A percentile compares a stretch with the other conserved stretches of the same genome.
These are phyloP conservation scores for Plebejus anna DNA, from an alignment of 2,888 invertebrate genomes.

Conservation along the genomic window DNA sequence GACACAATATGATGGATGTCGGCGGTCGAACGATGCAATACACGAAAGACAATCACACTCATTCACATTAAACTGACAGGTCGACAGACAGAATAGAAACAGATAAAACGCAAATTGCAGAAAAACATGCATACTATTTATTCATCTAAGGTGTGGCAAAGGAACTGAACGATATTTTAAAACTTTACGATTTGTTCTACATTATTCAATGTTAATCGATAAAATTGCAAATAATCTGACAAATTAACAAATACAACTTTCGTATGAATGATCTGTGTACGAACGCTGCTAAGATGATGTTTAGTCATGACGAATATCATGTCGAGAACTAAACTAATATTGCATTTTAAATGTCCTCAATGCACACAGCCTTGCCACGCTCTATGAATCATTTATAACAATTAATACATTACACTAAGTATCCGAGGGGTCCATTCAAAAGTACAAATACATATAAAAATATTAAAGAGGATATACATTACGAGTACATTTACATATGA, in stretches of 20 bases:
- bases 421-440: constrained; percentile 75
- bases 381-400: constrained; percentile 72
- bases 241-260: constrained; percentile 60
- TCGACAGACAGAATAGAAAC: constrained; percentile 55
- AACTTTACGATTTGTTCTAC: constrained; percentile 49
- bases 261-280: constrained; percentile 69
- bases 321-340: constrained; percentile 74
- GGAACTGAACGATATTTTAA: constrained; percentile 68
- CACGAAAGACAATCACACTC: constrained; percentile 49
- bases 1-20: constrained; percentile 61
- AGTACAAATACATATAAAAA: constrained; percentile 74
- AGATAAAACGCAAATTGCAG: constrained; percentile 50
- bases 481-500: constrained; percentile 68
- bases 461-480: constrained; percentile 72
- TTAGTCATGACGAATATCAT: constrained; percentile 66
- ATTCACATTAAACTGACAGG: constrained; percentile 42
- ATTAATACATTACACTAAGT: constrained; percentile 75
- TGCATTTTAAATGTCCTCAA: constrained; percentile 80
- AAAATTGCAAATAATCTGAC: constrained; percentile 55
- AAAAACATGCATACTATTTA: constrained; percentile 68
- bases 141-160: constrained; percentile 80
- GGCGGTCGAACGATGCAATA: constrained; percentile 54
- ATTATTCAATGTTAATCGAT: constrained; percentile 58
- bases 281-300: constrained; percentile 68
- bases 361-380: constrained; percentile 88